Conservation (phyloP, 1,140 invertebrate species). For the Drosophila micromelanica region DNA sequence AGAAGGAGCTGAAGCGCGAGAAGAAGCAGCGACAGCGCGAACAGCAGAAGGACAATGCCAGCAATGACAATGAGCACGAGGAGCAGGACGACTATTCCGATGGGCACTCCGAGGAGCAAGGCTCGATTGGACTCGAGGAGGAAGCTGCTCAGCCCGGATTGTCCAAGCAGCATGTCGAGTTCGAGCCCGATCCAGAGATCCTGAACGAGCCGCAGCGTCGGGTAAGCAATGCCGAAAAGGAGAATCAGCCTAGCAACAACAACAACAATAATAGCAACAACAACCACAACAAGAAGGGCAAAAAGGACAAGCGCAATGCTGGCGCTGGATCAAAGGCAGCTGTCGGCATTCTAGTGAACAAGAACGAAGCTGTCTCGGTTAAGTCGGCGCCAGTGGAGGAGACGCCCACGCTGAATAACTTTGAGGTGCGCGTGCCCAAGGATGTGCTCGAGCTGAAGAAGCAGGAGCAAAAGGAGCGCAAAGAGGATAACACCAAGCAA, state of each 20-base stretch:
- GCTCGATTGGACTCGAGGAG: constrained; percentile 63
- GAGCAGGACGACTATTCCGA: constrained; percentile 79
- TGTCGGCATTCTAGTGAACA: constrained; percentile 87
- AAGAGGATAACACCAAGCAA: constrained; percentile 69
- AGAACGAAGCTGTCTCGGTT: constrained; percentile 86
- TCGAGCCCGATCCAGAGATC: constrained; percentile 82
- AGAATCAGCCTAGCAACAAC: constrained; percentile 54
- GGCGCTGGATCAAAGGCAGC: constrained; percentile 33
- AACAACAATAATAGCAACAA: constrained; percentile 10
- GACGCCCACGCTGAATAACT: constrained; percentile 87
- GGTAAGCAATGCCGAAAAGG: constrained; percentile 65
- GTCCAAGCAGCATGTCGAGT: constrained; percentile 83
- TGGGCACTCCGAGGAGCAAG: constrained; percentile 75
- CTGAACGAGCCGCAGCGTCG: constrained; percentile 72
- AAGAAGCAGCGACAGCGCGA: constrained; percentile 75
- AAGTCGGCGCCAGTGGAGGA: constrained; percentile 57
- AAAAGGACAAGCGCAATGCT: constrained; percentile 84
- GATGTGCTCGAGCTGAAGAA: constrained; percentile 90
- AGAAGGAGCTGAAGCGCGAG: constrained; percentile 79
- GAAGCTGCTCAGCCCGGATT: constrained; percentile 51
- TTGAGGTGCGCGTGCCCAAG: constrained; percentile 91
- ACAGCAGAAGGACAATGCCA: constrained; percentile 61
- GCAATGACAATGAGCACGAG: constrained; percentile 58
- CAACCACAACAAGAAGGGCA: constrained; percentile 75
- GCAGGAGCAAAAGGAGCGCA: constrained; percentile 73